Evolutionary conservation across 2,797 vertebrate genomes (phyloP).

Genomic region (Oreonectes daqikongensis): DNA sequence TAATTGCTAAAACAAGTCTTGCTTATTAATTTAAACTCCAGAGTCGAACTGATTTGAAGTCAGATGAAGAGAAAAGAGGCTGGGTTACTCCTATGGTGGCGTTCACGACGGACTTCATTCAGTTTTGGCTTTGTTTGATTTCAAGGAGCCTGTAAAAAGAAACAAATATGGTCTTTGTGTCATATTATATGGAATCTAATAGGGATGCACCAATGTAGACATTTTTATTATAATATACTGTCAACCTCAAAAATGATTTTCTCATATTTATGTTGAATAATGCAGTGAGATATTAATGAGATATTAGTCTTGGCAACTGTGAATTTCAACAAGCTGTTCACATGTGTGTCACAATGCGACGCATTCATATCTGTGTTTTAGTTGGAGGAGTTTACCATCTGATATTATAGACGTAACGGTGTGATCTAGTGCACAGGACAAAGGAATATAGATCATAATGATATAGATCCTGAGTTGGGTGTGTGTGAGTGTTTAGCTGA

Average conservation of each 20-base stretch:
- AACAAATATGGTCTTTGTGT: background rate
- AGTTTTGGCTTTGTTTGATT: constrained; percentile 58
- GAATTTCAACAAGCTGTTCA: constrained; percentile 26
- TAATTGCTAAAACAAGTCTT: background rate
- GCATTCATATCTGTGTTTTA: background rate
- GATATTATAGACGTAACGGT: background rate
- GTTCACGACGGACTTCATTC: constrained; percentile 49
- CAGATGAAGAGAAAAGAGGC: constrained; percentile 1
- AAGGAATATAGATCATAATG: constrained; percentile 19
- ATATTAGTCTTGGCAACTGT: constrained; percentile 27
- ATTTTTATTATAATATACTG: background rate
- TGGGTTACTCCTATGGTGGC: background rate
- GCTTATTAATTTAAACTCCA: constrained; percentile 10
- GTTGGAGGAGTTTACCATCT: background rate
- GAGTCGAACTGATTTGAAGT: constrained; percentile 24
- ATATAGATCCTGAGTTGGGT: background rate
- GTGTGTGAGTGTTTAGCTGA: constrained; percentile 26
- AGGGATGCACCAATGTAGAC: background rate
- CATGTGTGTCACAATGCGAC: constrained; percentile 5
- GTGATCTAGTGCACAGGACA: background rate
- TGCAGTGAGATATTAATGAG: background rate
- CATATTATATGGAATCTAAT: background rate
- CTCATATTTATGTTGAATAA: background rate
- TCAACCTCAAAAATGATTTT: no score
- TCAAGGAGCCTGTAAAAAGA: constrained; percentile 48